A percentile compares a stretch with the other conserved stretches of the same genome.
phyloP scores from a whole-genome alignment of 2,797 vertebrate species.

The Sebastes elongatus region DNA sequence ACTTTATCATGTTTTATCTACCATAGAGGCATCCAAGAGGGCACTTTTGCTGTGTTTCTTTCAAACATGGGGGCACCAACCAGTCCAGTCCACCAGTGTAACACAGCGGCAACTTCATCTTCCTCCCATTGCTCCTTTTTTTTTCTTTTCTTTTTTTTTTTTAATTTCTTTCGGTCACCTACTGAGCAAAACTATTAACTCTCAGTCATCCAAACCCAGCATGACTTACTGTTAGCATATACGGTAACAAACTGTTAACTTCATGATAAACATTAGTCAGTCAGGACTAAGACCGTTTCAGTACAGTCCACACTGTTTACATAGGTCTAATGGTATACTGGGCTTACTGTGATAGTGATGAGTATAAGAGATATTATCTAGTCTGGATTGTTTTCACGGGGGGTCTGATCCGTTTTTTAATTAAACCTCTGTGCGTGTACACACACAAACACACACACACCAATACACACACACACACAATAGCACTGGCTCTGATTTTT shows the following conservation, averaged over 20 bases:
- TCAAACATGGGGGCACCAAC: no score
- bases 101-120: no score
- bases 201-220: slow-evolving; percentile 13
- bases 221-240: background rate
- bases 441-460: background rate
- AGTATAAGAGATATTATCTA: slow-evolving; percentile 6
- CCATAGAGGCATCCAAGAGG: no score
- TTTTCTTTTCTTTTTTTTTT: background rate
- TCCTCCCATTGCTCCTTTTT: background rate
- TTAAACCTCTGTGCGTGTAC: background rate
- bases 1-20: no score
- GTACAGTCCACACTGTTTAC: background rate
- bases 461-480: background rate
- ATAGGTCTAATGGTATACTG: slow-evolving; percentile 2
- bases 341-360: background rate
- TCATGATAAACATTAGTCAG: slow-evolving; percentile 48
- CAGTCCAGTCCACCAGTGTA: background rate
- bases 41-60: no score
- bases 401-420: slow-evolving; percentile 21
- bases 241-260: background rate
- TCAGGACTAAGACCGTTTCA: slow-evolving; percentile 19
- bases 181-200: slow-evolving; percentile 28
- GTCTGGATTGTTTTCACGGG: slow-evolving; percentile 23
- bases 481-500: background rate
- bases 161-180: background rate